phyloP scores from a whole-genome alignment of 2,113 vertebrate genomes.

The Silurus asotus region DNA sequence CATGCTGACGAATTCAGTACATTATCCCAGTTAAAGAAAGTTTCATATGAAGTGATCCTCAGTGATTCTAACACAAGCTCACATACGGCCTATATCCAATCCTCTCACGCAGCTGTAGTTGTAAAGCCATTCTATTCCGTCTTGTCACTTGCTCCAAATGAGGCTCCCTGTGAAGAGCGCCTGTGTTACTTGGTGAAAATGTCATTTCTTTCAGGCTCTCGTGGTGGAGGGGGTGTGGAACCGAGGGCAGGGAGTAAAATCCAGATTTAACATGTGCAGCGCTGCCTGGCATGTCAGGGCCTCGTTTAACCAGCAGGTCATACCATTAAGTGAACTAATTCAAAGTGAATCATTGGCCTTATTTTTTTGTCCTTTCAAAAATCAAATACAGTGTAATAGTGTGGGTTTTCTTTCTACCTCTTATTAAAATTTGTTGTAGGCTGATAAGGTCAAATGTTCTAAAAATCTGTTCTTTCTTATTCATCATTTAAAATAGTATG shows the following conservation, averaged over 20 bases:
- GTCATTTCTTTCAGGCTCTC: not conserved
- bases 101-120: not conserved
- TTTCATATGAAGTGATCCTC: not conserved
- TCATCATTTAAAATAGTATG: too few species aligned
- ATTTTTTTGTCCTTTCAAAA: not conserved
- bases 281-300: not conserved
- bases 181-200: not conserved
- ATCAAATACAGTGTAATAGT: not conserved
- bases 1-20: not conserved
- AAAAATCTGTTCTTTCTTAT: too few species aligned
- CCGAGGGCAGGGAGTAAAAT: not conserved
- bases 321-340: not conserved
- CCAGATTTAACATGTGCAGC: not conserved
- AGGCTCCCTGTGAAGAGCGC: not conserved
- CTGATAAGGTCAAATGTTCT: not conserved
- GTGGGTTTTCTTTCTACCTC: not conserved
- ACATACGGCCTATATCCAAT: conserved; percentile 17
- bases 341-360: not conserved
- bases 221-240: not conserved
- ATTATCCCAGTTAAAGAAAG: not conserved
- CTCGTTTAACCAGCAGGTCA: not conserved
- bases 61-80: not conserved
- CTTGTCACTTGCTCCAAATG: conserved; percentile 1
- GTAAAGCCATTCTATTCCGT: not conserved
- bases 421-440: not conserved